These are phyloP conservation scores for Stratiomys singularior DNA, from an alignment of 2,888 invertebrate genomes.

Conservation along the genomic window DNA sequence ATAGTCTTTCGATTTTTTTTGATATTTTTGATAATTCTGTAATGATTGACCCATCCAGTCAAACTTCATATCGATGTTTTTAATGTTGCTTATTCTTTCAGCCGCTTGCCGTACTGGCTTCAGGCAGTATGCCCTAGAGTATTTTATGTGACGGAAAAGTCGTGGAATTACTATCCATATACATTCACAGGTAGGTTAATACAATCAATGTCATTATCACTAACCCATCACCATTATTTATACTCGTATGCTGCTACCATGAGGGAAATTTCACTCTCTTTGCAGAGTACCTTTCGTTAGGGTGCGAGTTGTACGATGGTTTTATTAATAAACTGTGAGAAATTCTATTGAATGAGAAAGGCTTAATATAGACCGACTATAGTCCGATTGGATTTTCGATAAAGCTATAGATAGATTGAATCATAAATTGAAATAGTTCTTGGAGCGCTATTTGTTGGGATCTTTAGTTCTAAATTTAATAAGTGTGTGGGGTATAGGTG, in stretches of 20 bases:
- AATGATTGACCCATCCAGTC: too few relatives aligned
- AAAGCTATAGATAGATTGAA: neutral
- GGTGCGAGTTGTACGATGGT: neutral
- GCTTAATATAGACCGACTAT: neutral
- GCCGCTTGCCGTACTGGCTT: slow-evolving; percentile 90
- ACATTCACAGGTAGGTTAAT: slow-evolving; percentile 78
- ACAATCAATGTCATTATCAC: too few relatives aligned
- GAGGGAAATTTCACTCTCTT: neutral
- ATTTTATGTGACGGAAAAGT: slow-evolving; percentile 93
- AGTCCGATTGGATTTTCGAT: neutral
- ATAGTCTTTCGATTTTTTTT: too few relatives aligned
- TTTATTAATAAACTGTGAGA: slow-evolving; percentile 4
- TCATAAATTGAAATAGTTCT: neutral
- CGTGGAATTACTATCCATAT: slow-evolving; percentile 95
- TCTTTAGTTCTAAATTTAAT: neutral
- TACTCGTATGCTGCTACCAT: too few relatives aligned
- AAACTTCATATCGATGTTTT: too few relatives aligned
- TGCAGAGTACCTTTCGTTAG: neutral
- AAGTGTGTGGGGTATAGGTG: neutral
- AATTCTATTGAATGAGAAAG: neutral
- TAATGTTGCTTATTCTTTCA: slow-evolving; percentile 64
- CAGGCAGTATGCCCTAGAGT: slow-evolving; percentile 88
- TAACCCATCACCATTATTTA: neutral
- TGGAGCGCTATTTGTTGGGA: neutral
- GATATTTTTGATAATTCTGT: too few relatives aligned